Evolutionary conservation across 2,888 invertebrate species (phyloP).

Genomic region (Diploptera punctata): DNA sequence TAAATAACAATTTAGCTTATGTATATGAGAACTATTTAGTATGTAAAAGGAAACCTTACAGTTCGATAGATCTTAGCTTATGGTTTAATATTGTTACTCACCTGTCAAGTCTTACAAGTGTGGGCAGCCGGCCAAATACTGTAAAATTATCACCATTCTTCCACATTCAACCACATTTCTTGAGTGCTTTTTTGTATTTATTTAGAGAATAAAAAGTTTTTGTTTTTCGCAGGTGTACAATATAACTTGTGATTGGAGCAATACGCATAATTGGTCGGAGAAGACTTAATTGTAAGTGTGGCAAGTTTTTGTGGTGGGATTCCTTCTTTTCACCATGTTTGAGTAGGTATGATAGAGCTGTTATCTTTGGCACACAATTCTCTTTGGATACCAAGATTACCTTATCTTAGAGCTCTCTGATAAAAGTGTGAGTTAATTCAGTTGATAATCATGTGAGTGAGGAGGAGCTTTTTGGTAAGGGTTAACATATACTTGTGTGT

Average conservation of each 20-base stretch:
- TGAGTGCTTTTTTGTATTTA: no score
- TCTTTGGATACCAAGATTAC: constrained; percentile 3
- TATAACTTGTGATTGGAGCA: not conserved
- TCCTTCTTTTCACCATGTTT: constrained; percentile 20
- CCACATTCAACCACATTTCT: not conserved
- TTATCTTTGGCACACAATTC: constrained; percentile 13
- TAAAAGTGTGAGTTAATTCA: not conserved
- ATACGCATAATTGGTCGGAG: constrained; percentile 12
- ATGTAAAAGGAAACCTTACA: not conserved
- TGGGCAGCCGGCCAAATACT: not conserved
- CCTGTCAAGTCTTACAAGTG: constrained; percentile 16
- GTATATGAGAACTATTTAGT: no score
- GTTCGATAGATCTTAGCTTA: not conserved
- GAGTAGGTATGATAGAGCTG: constrained; percentile 26
- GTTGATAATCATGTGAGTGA: no score
- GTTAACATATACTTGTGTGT: no score
- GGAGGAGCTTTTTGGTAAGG: constrained; percentile 10
- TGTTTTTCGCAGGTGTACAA: not conserved
- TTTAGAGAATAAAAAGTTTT: no score
- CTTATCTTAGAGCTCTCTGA: constrained; percentile 25
- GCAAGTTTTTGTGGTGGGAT: constrained; percentile 27
- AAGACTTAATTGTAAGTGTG: constrained; percentile 29
- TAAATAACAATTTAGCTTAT: no score
- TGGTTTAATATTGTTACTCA: not conserved
- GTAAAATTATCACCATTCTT: not conserved